These are phyloP conservation scores for Palythoa grandiflora DNA, from an alignment of 92 coral and sea anemone species.

Conservation along the genomic window DNA sequence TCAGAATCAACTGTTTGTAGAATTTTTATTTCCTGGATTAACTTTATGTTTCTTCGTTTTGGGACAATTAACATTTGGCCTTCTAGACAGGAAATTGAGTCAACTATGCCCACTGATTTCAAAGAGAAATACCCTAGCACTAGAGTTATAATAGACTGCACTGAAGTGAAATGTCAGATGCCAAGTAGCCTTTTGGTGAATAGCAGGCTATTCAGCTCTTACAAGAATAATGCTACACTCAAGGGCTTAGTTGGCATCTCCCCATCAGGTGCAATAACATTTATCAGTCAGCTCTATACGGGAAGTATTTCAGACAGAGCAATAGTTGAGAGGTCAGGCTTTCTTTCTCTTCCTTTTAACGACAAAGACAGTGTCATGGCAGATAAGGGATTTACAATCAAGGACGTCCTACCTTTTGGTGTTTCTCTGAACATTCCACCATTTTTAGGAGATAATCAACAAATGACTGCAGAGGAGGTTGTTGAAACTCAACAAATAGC, in stretches of 20 bases:
- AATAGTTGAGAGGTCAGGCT: too few relatives aligned
- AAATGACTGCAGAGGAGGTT: too few relatives aligned
- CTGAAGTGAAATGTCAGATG: constrained; percentile 1
- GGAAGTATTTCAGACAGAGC: background rate
- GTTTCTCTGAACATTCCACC: too few relatives aligned
- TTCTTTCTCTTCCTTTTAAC: too few relatives aligned
- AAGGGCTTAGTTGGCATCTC: constrained; percentile 15
- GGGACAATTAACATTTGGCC: constrained; percentile 27
- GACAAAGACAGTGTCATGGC: too few relatives aligned
- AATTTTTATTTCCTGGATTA: constrained; percentile 6
- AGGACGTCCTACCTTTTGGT: too few relatives aligned
- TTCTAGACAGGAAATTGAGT: background rate
- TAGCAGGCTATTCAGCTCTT: background rate
- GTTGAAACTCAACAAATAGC: too few relatives aligned
- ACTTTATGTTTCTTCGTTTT: constrained; percentile 11
- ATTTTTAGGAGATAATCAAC: too few relatives aligned
- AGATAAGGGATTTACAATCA: too few relatives aligned
- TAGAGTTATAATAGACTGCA: background rate
- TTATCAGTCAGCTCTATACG: constrained; percentile 1
- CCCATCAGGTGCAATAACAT: constrained; percentile 3
- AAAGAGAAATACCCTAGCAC: background rate
- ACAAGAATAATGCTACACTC: background rate
- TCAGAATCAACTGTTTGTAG: constrained; percentile 5
- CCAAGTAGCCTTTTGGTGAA: constrained; percentile 5
- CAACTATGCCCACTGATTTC: background rate